Conservation (phyloP, 2,113 vertebrate genomes). For the Istiophorus platypterus region DNA sequence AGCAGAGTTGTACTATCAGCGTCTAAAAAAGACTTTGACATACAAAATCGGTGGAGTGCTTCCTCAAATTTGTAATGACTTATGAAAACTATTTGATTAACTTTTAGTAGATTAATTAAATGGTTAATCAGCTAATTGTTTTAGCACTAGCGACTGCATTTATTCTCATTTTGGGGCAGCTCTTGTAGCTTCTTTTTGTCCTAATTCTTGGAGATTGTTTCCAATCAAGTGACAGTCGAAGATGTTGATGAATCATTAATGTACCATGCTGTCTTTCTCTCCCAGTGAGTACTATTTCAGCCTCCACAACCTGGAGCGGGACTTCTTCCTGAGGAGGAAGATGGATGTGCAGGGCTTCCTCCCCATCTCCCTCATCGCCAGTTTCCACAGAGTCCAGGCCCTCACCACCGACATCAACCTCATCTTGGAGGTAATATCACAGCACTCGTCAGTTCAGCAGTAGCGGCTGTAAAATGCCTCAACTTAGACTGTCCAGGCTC, state of each 20-base stretch:
- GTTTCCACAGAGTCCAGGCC: constrained; percentile 95
- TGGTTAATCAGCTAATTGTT: too few relatives aligned
- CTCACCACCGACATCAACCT: constrained; percentile 92
- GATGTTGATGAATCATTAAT: not conserved
- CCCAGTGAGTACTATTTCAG: constrained; percentile 99
- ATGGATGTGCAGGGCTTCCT: constrained; percentile 96
- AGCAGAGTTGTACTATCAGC: too few relatives aligned
- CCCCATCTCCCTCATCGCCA: constrained; percentile 93
- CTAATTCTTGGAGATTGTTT: too few relatives aligned
- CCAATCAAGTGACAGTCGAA: not conserved
- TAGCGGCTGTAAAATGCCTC: not conserved
- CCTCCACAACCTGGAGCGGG: constrained; percentile 95
- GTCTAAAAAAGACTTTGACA: too few relatives aligned
- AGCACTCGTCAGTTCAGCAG: not conserved
- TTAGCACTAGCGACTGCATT: too few relatives aligned
- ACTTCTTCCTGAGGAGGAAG: constrained; percentile 97
- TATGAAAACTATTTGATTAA: too few relatives aligned
- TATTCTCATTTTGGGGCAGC: too few relatives aligned
- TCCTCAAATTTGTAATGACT: too few relatives aligned
- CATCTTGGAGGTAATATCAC: constrained; percentile 89
- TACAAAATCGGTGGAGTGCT: too few relatives aligned
- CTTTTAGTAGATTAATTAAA: too few relatives aligned
- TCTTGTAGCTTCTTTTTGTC: too few relatives aligned
- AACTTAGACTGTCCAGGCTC: too few relatives aligned
- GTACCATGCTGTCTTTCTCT: not conserved